A percentile compares a stretch with the other conserved stretches of the same genome.
Conservation (phyloP, 2,797 vertebrate genomes). For the Remorina albescens region DNA sequence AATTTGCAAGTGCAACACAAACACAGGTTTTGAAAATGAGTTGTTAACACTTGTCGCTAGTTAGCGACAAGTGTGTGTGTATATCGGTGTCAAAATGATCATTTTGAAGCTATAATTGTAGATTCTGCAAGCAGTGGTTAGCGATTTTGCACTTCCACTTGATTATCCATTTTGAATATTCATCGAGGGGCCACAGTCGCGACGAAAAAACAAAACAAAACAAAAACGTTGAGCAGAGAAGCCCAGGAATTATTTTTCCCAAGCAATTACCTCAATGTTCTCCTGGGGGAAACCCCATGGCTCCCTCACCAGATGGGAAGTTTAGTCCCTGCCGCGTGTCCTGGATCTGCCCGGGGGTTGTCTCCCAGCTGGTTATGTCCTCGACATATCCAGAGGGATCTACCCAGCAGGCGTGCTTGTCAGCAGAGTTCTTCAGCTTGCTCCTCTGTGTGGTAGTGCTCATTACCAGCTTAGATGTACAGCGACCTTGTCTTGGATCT, state of each 20-base stretch:
- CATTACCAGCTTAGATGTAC: not conserved
- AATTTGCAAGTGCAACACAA: not conserved
- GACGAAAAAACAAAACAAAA: too few relatives aligned
- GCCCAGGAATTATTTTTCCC: conserved; percentile 22
- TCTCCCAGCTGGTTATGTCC: conserved; percentile 13
- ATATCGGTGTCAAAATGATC: conserved; percentile 9
- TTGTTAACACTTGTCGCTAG: conserved; percentile 23
- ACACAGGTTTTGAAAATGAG: conserved; percentile 23
- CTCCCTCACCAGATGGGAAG: conserved; percentile 22
- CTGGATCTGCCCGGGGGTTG: conserved; percentile 14
- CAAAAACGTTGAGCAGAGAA: conserved; percentile 31
- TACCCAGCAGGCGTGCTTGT: not conserved
- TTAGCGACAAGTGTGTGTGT: conserved; percentile 14
- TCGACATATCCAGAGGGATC: not conserved
- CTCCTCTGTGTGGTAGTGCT: not conserved
- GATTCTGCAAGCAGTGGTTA: conserved; percentile 27
- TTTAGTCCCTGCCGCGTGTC: conserved; percentile 19
- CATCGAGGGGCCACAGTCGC: conserved; percentile 20
- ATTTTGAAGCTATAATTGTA: conserved; percentile 48
- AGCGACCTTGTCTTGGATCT: not conserved
- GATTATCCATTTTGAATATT: conserved; percentile 53
- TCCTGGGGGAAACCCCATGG: not conserved
- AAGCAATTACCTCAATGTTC: conserved; percentile 20
- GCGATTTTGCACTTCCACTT: conserved; percentile 31
- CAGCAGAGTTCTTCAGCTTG: conserved; percentile 11